These are phyloP conservation scores for Salvator merianae DNA, from an alignment of 2,113 vertebrate species.

Conservation along the genomic window DNA sequence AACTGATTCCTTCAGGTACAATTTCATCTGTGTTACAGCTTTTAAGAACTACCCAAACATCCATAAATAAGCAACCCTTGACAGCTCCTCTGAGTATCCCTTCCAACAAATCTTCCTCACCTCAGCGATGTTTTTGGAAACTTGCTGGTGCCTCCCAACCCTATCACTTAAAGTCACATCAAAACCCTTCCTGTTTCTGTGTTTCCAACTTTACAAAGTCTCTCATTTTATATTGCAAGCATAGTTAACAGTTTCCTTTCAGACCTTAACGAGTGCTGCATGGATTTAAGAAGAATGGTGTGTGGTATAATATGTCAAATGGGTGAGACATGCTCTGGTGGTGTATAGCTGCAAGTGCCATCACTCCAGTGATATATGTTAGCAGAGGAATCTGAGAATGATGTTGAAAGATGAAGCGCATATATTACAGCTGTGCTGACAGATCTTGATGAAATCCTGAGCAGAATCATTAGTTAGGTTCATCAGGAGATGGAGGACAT, in stretches of 20 bases:
- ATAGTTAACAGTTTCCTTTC: conserved; percentile 47
- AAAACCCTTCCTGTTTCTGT: conserved; percentile 5
- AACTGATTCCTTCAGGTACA: neutral
- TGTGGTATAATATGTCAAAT: conserved; percentile 29
- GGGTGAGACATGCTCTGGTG: conserved; percentile 36
- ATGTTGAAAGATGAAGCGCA: conserved; percentile 48
- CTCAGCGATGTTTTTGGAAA: conserved; percentile 44
- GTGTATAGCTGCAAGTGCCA: conserved; percentile 15
- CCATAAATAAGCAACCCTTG: conserved; percentile 8
- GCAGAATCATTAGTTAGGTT: conserved; percentile 35
- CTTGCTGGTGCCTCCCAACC: neutral
- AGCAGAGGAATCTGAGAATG: neutral
- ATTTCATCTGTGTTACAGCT: neutral
- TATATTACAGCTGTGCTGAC: conserved; percentile 31
- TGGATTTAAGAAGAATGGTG: conserved; percentile 7
- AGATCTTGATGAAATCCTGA: conserved; percentile 31
- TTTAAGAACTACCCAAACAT: neutral
- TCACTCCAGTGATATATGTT: conserved; percentile 35
- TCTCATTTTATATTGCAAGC: conserved; percentile 56
- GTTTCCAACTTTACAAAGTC: conserved; percentile 30
- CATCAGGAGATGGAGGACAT: neutral
- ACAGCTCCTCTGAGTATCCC: neutral
- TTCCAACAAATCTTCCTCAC: neutral
- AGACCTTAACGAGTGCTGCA: conserved; percentile 29
- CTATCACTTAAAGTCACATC: conserved; percentile 36